These are phyloP conservation scores for Danaus chrysippus DNA, from an alignment of 2,888 invertebrate genomes.

Conservation along the genomic window DNA sequence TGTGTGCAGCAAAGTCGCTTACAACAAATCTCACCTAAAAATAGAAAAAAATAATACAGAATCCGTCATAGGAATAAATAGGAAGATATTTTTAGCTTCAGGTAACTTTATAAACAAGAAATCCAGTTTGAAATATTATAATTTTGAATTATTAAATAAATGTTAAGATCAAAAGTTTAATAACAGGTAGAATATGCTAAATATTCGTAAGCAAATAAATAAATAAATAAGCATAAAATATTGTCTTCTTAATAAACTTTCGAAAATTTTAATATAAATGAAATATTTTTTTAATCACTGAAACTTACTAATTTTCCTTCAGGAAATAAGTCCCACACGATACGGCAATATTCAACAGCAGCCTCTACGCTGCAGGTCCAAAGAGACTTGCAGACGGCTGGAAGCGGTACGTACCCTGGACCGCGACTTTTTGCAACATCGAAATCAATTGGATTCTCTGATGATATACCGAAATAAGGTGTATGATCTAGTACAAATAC, in stretches of 20 bases:
- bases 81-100: neutral
- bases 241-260: neutral
- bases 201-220: too few relatives aligned
- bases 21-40: slow-evolving; percentile 90
- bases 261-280: neutral
- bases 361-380: slow-evolving; percentile 99
- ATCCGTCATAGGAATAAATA: neutral
- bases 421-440: slow-evolving; percentile 85
- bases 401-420: slow-evolving; percentile 85
- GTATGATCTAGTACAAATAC: slow-evolving; percentile 97
- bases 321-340: slow-evolving; percentile 98
- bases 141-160: too few relatives aligned
- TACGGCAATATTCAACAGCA: slow-evolving; percentile 96
- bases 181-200: too few relatives aligned
- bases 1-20: slow-evolving; percentile 91
- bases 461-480: slow-evolving; percentile 92
- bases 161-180: too few relatives aligned
- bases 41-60: slow-evolving; percentile 16
- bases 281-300: slow-evolving; percentile 1
- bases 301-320: slow-evolving; percentile 86
- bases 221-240: too few relatives aligned
- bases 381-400: slow-evolving; percentile 93
- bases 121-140: too few relatives aligned
- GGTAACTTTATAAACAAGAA: neutral
- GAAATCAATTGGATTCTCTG: slow-evolving; percentile 90